Base-by-base conservation (phyloP, 2,888 invertebrate species). In the Cerastoderma edule region DNA sequence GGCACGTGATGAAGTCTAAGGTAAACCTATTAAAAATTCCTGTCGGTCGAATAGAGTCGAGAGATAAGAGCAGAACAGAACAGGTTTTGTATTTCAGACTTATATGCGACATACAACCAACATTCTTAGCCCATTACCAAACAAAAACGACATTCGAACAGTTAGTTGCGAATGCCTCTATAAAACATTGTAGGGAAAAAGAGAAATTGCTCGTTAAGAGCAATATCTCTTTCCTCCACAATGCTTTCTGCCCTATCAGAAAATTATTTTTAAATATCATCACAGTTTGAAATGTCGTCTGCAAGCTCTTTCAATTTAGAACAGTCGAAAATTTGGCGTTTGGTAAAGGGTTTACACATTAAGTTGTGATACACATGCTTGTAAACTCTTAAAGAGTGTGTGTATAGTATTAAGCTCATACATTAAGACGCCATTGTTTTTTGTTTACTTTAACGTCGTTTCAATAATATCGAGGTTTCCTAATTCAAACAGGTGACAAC, bases 141-240 rank as follows among this genome's bases (percentile, higher is more conserved):
- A 13, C 39, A 16, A 8, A 8, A 16, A 39, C 39, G 16, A 39
- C 16, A 13, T 8, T 39, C 39, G 8, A 16, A 39, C 10, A 13
- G 39, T 39, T 13, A 16, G 39, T 8, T 39, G 16, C 16, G 39
- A 39, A 8, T 8, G 8, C n/a, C n/a, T 50, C 22, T 50, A n/a
- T 16, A 13, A 50, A 50, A 50, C 50, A 50, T 50, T 50, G 50
- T 50, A n/a, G 50, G n/a, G 10, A 50, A 50, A 50, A 50, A n/a
- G 50, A 50, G 50, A 50, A 50, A 50, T 13, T 50, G 50, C 50
- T 50, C 10, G n/a, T 13, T 13, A 50, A 16, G 10, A 50, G 50
- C 50, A 50, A 13, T 50, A n/a, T 50, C 50, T 50, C 50, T 5
- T 50, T 50, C 22, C 22, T 5, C 50, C 50, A 50, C 50, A 50